phyloP scores from a whole-genome alignment of 2,888 invertebrate genomes.

The Drymonia ruficornis region DNA sequence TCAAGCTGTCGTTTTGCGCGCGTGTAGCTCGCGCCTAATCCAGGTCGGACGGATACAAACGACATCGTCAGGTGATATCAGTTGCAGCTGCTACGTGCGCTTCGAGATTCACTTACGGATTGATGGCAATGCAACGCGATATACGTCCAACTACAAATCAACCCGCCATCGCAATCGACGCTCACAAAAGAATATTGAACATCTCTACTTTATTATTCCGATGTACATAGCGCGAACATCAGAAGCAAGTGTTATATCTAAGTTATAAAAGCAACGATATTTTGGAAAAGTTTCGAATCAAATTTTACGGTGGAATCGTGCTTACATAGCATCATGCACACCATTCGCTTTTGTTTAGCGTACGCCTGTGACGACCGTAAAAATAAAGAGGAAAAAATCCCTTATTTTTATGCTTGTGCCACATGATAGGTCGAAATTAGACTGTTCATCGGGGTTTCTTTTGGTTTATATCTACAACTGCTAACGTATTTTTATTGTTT shows the following conservation, averaged over 20 bases:
- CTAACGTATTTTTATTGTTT: slow-evolving; percentile 27
- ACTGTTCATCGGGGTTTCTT: slow-evolving; percentile 24
- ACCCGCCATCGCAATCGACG: slow-evolving; percentile 40
- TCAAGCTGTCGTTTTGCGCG: slow-evolving; percentile 57
- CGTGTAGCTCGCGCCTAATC: slow-evolving; percentile 57
- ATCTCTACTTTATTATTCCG: slow-evolving; percentile 29
- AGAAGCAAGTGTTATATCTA: slow-evolving; percentile 13
- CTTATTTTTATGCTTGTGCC: slow-evolving; percentile 27
- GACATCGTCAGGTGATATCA: slow-evolving; percentile 74
- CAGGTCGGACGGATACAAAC: slow-evolving; percentile 67
- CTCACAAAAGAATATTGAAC: slow-evolving; percentile 43
- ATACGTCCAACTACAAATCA: slow-evolving; percentile 57
- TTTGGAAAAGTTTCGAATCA: slow-evolving; percentile 14
- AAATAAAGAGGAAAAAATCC: slow-evolving; percentile 28
- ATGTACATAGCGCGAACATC: slow-evolving; percentile 20
- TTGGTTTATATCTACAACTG: slow-evolving; percentile 16
- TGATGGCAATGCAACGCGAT: slow-evolving; percentile 71
- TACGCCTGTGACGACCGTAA: slow-evolving; percentile 24
- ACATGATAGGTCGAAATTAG: slow-evolving; percentile 32
- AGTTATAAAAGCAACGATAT: slow-evolving; percentile 14
- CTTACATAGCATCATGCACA: slow-evolving; percentile 14
- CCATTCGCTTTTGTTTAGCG: slow-evolving; percentile 30
- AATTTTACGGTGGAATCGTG: slow-evolving; percentile 19
- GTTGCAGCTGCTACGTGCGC: slow-evolving; percentile 66
- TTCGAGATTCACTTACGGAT: slow-evolving; percentile 71